Percentiles rank a stretch among this genome's conserved stretches.
Conservation (phyloP, 2,113 vertebrate genomes). For the Cettia cetti region DNA sequence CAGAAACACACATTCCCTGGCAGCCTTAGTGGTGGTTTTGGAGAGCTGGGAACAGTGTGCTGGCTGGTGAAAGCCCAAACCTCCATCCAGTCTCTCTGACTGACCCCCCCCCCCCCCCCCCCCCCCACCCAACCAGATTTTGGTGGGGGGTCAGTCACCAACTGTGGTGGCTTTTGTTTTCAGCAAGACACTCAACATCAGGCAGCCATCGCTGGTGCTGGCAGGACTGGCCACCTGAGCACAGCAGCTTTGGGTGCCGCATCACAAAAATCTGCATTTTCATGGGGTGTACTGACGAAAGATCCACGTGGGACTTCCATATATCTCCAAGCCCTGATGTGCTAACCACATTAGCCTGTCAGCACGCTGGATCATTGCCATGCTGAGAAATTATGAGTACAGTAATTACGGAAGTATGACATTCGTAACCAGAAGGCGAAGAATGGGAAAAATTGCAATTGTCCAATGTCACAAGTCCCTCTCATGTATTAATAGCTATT, state of each 20-base stretch:
- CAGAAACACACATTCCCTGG: background rate
- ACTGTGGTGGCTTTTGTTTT: background rate
- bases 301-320: fast-evolving
- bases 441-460: background rate
- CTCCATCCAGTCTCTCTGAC: background rate
- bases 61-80: background rate
- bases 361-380: background rate
- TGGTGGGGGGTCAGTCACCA: background rate
- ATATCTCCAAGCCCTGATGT: background rate
- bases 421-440: background rate
- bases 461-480: background rate
- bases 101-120: background rate
- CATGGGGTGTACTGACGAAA: background rate
- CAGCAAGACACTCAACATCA: fast-evolving
- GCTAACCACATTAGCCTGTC: background rate
- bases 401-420: background rate
- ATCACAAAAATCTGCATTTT: background rate
- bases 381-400: background rate
- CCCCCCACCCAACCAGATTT: background rate
- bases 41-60: background rate
- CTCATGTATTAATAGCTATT: background rate
- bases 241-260: background rate
- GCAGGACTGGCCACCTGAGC: fast-evolving
- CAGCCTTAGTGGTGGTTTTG: fast-evolving
- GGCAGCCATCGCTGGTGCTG: fast-evolving